Conservation (phyloP, 2,113 vertebrate species). For the Percopsis transmontana region DNA sequence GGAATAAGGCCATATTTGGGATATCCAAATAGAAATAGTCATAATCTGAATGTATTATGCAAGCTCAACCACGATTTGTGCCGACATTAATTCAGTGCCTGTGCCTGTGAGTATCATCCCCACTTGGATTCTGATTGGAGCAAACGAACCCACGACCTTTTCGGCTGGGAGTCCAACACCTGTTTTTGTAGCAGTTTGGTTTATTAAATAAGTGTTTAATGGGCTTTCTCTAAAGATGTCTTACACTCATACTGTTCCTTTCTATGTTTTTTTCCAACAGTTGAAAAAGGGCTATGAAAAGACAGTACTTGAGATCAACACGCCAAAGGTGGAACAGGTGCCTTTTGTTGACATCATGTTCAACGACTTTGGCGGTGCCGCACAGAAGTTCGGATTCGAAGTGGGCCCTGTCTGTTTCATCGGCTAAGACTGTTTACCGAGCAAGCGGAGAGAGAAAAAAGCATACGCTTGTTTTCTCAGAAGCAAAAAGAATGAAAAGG, state of each 20-base stretch:
- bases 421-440: conserved; percentile 87
- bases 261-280: conserved; percentile 62
- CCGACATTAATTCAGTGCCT: no score
- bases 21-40: no score
- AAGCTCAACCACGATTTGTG: no score
- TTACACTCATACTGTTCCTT: not conserved
- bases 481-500: conserved; percentile 69
- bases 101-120: no score
- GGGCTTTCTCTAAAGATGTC: not conserved
- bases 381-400: conserved; percentile 99
- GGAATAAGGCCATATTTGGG: no score
- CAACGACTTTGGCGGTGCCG: conserved; percentile 93
- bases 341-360: conserved; percentile 98
- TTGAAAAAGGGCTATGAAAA: conserved; percentile 95
- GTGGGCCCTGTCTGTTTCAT: conserved; percentile 98
- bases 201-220: not conserved
- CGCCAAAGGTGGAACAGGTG: conserved; percentile 94
- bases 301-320: conserved; percentile 94
- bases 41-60: not conserved
- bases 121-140: no score
- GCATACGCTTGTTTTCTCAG: conserved; percentile 73
- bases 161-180: no score
- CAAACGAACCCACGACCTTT: no score
- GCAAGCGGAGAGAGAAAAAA: conserved; percentile 61
- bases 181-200: not conserved